Conservation (phyloP, 2,888 invertebrate species). For the Lobophora halterata region DNA sequence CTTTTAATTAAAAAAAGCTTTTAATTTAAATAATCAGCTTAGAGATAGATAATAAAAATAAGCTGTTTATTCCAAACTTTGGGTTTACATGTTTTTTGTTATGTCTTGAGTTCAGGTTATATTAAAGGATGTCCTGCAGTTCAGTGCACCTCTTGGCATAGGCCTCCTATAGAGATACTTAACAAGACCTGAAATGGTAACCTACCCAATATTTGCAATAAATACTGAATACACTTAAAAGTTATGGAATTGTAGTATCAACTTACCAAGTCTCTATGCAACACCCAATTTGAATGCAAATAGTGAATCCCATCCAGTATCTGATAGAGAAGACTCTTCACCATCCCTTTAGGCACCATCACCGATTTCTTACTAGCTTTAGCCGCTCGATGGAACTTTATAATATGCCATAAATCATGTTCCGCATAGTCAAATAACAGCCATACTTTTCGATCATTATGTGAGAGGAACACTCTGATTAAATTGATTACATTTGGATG, state of each 20-base stretch:
- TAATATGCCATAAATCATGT: slow-evolving; percentile 99
- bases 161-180: no score
- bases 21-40: no score
- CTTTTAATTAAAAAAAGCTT: no score
- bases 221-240: no score
- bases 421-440: slow-evolving; percentile 98
- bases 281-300: slow-evolving; percentile 99
- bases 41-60: no score
- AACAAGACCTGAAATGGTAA: no score
- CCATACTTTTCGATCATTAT: slow-evolving; percentile 98
- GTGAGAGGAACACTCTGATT: slow-evolving; percentile 97
- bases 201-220: no score
- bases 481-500: slow-evolving; percentile 98
- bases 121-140: no score
- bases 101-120: no score
- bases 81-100: no score
- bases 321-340: slow-evolving; percentile 98
- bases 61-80: no score
- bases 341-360: slow-evolving; percentile 97
- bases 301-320: slow-evolving; percentile 99
- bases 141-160: no score
- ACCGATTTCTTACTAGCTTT: slow-evolving; percentile 98
- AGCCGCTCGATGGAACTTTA: slow-evolving; percentile 98
- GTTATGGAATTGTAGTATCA: neutral
- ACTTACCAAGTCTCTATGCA: slow-evolving; percentile 96